Percentiles rank a stretch among this genome's conserved stretches.
Evolutionary conservation across 2,888 invertebrate genomes (phyloP).

Genomic region (Thecocarcelia acutangulata): DNA sequence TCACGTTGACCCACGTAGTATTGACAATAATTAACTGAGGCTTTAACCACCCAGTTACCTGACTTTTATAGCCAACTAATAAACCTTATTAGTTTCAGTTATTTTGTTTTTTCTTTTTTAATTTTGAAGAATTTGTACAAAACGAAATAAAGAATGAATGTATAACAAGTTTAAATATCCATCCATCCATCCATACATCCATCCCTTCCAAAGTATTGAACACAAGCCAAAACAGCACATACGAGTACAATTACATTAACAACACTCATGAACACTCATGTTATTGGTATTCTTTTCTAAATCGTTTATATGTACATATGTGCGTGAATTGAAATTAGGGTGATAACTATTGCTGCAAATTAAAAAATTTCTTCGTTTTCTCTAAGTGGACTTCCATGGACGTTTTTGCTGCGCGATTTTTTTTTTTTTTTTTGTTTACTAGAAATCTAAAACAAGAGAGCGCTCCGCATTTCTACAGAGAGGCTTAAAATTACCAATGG

Average conservation of each 20-base stretch:
- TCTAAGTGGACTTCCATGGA: no score
- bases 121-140: slow-evolving; percentile 55
- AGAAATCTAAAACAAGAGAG: no score
- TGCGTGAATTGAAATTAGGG: background rate
- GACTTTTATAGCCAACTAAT: slow-evolving; percentile 68
- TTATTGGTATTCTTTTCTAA: slow-evolving; percentile 26
- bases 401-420: no score
- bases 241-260: slow-evolving; percentile 27
- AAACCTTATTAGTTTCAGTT: slow-evolving; percentile 59
- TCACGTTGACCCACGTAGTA: slow-evolving; percentile 61
- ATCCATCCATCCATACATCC: slow-evolving; percentile 20
- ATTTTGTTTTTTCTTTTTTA: slow-evolving; percentile 27
- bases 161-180: slow-evolving; percentile 61
- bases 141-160: slow-evolving; percentile 62
- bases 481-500: no score
- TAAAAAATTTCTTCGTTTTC: background rate
- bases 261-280: background rate
- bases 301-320: slow-evolving; percentile 30
- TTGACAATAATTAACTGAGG: slow-evolving; percentile 67
- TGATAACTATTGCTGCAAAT: background rate
- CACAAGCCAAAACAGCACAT: slow-evolving; percentile 28
- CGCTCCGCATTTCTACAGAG: no score
- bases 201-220: slow-evolving; percentile 64
- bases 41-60: slow-evolving; percentile 62
- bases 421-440: no score